These are phyloP conservation scores for Sapajus apella DNA, from an alignment of 2,113 vertebrate genomes.

Conservation along the genomic window DNA sequence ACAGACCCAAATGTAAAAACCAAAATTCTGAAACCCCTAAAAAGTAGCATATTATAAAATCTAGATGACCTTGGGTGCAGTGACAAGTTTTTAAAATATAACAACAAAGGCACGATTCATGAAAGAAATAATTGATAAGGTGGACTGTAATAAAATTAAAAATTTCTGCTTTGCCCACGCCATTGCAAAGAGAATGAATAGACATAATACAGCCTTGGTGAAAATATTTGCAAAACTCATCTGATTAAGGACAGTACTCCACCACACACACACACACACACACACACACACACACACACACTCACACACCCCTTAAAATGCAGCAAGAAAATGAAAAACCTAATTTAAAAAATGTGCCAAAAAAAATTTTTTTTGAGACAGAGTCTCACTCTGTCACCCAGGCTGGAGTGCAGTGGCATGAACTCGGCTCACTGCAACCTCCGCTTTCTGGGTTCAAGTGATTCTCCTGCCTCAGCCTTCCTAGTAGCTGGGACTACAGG, in stretches of 20 bases:
- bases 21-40: not conserved
- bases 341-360: not conserved
- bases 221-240: not conserved
- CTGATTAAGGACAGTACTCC: not conserved
- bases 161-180: not conserved
- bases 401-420: too few relatives aligned
- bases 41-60: not conserved
- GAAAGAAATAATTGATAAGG: not conserved
- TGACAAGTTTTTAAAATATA: not conserved
- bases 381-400: too few relatives aligned
- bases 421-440: too few relatives aligned
- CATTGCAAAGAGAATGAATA: not conserved
- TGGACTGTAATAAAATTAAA: not conserved
- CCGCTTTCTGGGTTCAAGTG: too few relatives aligned
- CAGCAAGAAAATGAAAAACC: not conserved
- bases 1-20: not conserved
- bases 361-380: too few relatives aligned
- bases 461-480: too few relatives aligned
- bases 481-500: too few relatives aligned
- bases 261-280: not conserved
- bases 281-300: too few relatives aligned
- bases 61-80: not conserved
- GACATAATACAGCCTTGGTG: not conserved
- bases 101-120: not conserved
- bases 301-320: not conserved